Base-by-base conservation (phyloP, 2,797 vertebrate species). In the Microctenopoma steveboyesi region DNA sequence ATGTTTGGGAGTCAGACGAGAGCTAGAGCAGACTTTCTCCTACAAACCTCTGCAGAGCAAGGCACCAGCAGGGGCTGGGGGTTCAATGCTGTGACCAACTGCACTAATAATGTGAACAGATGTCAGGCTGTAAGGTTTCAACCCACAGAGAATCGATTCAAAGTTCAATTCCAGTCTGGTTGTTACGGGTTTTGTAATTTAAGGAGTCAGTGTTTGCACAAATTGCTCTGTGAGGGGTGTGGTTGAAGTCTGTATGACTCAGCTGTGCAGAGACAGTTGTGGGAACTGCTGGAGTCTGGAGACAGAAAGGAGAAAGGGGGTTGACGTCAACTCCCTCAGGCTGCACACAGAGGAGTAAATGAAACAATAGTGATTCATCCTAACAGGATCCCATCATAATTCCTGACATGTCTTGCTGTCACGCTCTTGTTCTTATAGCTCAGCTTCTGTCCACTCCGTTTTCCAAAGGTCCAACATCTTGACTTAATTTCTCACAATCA, bases 261-360 rank as follows among this genome's bases (percentile, higher is more conserved):
- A 69, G 71, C 79, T 61, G 47, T 63, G 53, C 64, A 61, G 59
- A 62, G 63, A 69, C 47, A 65, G 49, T 61, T 49, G 65, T 76
- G 68, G 49, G 78, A 76, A 64, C 66, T 57, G 76, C 55, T 60
- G 50, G 39, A 78, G 64, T 73, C 16, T 46, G 70, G 70, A 73
- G 65, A 60, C 64, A 7, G 49, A 28, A 39, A 64, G 54, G 60
- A 69, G 70, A 60, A 51, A 33, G 39, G 39, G n/a, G n/a, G 18
- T 45, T 78, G 76, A 79, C 56, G 66, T 79, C 70, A 79, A 0
- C 76, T 73, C 59, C 64, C 75, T 33, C 8, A 4, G 76, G 65
- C 54, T 13, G 50, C 64, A 2, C 64, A 10, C 37, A 18, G 74
- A 55, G 37, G 22, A 51, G 28, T 28, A 28, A 59, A 64, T 43